Evolutionary conservation across 2,113 vertebrate genomes (phyloP), one percentile per base, ranked within the genome.

Genomic region (Lonchura striata): DNA sequence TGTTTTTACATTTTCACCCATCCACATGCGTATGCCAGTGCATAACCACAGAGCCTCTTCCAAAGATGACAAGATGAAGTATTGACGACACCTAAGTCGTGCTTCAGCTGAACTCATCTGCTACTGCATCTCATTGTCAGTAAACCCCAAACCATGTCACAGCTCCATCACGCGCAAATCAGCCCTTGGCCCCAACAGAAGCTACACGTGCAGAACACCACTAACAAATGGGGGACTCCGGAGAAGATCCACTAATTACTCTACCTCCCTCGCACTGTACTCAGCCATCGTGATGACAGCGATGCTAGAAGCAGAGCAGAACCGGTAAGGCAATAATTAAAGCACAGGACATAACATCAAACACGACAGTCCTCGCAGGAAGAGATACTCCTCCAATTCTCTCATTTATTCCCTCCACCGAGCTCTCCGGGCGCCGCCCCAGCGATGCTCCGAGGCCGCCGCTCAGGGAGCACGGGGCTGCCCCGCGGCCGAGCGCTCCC

Each of bases 281-380:
- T 90, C 79, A 10, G 65, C 24, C 16, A 61, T 4, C 6, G 2
- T 5, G 33, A 33, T 1, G 4, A 65, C 72, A 59, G 54, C 14
- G 42, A n/a, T 3, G 24, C 60, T 3, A 11, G 19, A 4, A 2
- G 19, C 42, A 17, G 27, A 91, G 31, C 2, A 10, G 18, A 54
- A 54, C 20, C 10, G 5, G 37, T 7, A 65, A 70, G 14, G 10
- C 39, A 25, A 14, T 10, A 28, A 53, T 19, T 49, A 37, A 60
- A 61, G 22, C 0, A 27, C 0, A 1, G 12, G 10, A 20, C 21
- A 15, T 22, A 54, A 33, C 0, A 7, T 5, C 33, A 68, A 39
- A 22, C 33, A 2, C 0, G 2, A 7, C 41, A 4, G 20, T 3
- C 19, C 41, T 37, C 7, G 7, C 44, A 49, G 47, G 22, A 63